phyloP scores from a whole-genome alignment of 2,888 invertebrate species.

The Hetaerina titia region DNA sequence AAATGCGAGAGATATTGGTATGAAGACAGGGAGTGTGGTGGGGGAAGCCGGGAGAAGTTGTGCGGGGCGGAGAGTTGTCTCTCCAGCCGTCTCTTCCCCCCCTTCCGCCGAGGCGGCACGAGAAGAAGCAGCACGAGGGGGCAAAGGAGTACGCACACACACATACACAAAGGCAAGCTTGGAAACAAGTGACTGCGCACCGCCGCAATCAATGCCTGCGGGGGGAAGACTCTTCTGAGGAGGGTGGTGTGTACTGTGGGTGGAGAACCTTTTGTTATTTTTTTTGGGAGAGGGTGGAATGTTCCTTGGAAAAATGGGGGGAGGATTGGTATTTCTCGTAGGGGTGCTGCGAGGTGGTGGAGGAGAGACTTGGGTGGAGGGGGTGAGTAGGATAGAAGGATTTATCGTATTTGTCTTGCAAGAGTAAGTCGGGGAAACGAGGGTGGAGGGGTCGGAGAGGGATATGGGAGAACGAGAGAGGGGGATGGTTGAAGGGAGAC shows the following conservation, averaged over 20 bases:
- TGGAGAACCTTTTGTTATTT: neutral
- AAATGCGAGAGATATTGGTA: neutral
- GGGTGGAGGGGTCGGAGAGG: neutral
- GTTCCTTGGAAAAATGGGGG: neutral
- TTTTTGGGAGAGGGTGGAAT: neutral
- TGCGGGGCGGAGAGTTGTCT: neutral
- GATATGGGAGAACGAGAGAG: neutral
- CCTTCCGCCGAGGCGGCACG: neutral
- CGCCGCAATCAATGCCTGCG: no score
- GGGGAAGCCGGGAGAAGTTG: neutral
- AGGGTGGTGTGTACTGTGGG: neutral
- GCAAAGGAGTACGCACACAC: no score
- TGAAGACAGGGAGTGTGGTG: neutral
- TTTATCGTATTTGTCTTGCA: conserved; percentile 17
- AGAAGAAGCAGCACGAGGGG: no score
- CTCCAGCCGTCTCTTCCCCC: neutral
- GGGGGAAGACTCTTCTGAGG: neutral
- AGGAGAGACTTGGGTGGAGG: no score
- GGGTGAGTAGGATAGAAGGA: neutral
- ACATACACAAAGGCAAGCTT: no score
- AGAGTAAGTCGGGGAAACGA: conserved; percentile 9
- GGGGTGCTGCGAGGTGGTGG: neutral
- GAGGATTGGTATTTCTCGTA: neutral
- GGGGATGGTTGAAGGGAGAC: neutral
- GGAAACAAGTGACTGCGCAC: no score